These are phyloP conservation scores for Porites divaricata DNA, from an alignment of 92 coral and sea anemone genomes.

Conservation along the genomic window DNA sequence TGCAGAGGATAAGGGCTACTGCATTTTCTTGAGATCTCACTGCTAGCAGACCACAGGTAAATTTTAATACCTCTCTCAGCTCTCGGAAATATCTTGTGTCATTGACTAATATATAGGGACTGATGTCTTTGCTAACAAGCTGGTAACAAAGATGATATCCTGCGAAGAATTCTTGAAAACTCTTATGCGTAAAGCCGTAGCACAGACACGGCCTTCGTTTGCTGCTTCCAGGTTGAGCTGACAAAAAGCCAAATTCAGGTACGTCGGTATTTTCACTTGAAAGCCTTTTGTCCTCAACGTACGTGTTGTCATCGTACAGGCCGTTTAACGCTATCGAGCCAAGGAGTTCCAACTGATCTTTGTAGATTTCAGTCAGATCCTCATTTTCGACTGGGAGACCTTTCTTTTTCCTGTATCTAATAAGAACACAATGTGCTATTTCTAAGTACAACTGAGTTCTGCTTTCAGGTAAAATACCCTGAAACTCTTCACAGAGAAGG, in stretches of 20 bases:
- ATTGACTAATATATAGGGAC: neutral
- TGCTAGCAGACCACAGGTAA: conserved; percentile 7
- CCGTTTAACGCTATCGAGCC: conserved; percentile 40
- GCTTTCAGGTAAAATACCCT: conserved; percentile 26
- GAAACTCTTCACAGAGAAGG: conserved; percentile 31
- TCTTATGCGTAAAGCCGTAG: conserved; percentile 42
- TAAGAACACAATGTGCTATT: conserved; percentile 39
- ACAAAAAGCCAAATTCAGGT: conserved; percentile 41
- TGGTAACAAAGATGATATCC: conserved; percentile 16
- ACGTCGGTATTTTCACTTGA: neutral
- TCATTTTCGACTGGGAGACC: neutral
- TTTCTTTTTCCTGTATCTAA: conserved; percentile 22
- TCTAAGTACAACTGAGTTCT: conserved; percentile 32
- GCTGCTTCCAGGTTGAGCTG: conserved; percentile 35
- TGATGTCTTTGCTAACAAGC: neutral
- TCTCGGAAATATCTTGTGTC: neutral
- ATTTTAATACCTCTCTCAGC: conserved; percentile 4
- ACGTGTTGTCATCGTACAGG: conserved; percentile 2
- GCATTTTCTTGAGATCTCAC: neutral
- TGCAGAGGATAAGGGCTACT: neutral
- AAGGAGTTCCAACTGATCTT: neutral
- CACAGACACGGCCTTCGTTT: conserved; percentile 12
- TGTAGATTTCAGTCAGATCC: conserved; percentile 16
- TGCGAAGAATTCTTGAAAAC: conserved; percentile 48
- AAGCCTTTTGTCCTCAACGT: conserved; percentile 10